Conservation (phyloP, 2,113 vertebrate species). For the Varanus komodoensis region DNA sequence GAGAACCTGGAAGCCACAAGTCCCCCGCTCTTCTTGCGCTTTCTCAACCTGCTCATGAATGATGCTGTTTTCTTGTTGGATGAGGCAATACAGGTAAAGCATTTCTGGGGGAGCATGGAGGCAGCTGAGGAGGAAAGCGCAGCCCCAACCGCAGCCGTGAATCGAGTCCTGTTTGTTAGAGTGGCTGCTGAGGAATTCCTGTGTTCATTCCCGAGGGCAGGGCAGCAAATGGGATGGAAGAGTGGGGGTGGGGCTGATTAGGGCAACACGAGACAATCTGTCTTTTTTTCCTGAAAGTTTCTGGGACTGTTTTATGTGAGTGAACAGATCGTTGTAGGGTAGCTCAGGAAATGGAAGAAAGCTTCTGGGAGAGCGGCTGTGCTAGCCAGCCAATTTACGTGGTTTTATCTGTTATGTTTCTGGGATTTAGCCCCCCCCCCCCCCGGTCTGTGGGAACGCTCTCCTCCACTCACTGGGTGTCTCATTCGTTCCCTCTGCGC, state of each 20-base stretch:
- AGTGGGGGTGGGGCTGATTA: no score
- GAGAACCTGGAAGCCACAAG: conserved; percentile 97
- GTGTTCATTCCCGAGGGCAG: not conserved
- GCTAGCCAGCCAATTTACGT: not conserved
- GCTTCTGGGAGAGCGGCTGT: not conserved
- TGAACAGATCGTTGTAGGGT: not conserved
- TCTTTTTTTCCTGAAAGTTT: no score
- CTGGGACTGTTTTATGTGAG: not conserved
- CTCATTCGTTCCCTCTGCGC: no score
- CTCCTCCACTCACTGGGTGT: not conserved
- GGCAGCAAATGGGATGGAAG: not conserved
- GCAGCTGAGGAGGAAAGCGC: not conserved
- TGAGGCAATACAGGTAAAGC: conserved; percentile 95
- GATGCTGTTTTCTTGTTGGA: conserved; percentile 97
- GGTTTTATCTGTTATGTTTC: not conserved
- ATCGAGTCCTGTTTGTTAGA: not conserved
- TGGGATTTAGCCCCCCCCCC: not conserved
- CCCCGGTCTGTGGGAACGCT: not conserved
- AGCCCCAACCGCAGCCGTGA: not conserved
- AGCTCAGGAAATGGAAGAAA: not conserved
- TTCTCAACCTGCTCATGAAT: conserved; percentile 96
- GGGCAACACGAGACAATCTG: no score
- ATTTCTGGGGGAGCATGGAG: not conserved
- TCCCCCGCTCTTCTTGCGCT: conserved; percentile 94
- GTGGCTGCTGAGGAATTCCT: not conserved